These are phyloP conservation scores for Ctenoplectra terminalis DNA, from an alignment of 1,140 invertebrate species.

Conservation along the genomic window DNA sequence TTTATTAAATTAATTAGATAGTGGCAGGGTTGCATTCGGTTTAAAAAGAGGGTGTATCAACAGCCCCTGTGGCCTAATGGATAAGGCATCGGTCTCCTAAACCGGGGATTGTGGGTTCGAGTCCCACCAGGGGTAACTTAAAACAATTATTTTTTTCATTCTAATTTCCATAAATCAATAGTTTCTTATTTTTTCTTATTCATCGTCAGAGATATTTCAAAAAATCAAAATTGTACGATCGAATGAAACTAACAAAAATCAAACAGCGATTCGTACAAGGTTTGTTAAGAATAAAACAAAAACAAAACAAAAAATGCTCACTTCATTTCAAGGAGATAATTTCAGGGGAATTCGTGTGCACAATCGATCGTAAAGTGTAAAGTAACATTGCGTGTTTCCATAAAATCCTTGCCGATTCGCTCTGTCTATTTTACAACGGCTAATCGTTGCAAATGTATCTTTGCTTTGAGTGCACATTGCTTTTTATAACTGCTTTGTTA, in stretches of 20 bases:
- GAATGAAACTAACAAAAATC: neutral
- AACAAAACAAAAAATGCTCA: neutral
- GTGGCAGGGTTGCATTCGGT: neutral
- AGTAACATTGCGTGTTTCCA: neutral
- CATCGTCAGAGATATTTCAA: too few species aligned
- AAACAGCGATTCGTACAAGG: too few species aligned
- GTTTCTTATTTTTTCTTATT: neutral
- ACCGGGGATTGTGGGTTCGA: conserved; percentile 81
- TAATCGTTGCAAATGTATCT: neutral
- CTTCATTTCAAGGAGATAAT: neutral
- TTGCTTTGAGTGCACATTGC: neutral
- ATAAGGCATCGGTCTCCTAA: conserved; percentile 82
- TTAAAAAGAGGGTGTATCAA: neutral
- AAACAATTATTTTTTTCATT: neutral
- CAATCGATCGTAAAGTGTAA: neutral
- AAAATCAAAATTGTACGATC: neutral
- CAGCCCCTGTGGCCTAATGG: conserved; percentile 80
- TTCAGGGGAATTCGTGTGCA: neutral
- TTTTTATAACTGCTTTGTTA: neutral
- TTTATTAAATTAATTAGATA: neutral
- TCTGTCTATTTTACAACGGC: neutral
- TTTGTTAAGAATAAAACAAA: neutral
- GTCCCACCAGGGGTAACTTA: conserved; percentile 78
- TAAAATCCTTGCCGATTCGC: neutral
- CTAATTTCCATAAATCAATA: neutral